Evolutionary conservation across 2,888 invertebrate species (phyloP).

Genomic region (Venusia cambrica): DNA sequence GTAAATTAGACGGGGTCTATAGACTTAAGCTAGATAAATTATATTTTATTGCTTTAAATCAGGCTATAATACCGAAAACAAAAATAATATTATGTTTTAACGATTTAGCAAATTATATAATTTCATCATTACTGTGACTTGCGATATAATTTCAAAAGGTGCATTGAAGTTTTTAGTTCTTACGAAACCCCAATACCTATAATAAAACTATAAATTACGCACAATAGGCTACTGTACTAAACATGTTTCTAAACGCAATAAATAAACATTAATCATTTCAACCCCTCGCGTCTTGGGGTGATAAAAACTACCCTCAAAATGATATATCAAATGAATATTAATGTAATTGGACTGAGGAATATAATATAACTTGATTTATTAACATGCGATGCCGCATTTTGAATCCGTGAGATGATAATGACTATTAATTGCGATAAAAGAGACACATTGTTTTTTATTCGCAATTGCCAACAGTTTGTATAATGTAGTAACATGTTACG

Average conservation of each 20-base stretch:
- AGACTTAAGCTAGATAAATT: too few species aligned
- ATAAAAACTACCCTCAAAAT: conserved; percentile 29
- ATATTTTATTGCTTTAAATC: too few species aligned
- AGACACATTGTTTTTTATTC: conserved; percentile 5
- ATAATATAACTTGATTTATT: conserved; percentile 17
- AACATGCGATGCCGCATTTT: conserved; percentile 10
- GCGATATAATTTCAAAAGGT: too few species aligned
- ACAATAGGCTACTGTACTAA: conserved; percentile 25
- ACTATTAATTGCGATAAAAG: conserved; percentile 5
- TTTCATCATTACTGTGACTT: too few species aligned
- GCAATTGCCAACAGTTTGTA: too few species aligned
- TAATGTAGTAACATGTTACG: too few species aligned
- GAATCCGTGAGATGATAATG: conserved; percentile 13
- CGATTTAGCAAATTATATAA: too few species aligned
- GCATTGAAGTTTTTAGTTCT: conserved; percentile 6
- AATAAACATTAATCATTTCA: conserved; percentile 29
- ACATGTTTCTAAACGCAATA: conserved; percentile 22
- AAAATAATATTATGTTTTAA: too few species aligned
- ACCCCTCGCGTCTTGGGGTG: conserved; percentile 25
- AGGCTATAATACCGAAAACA: too few species aligned
- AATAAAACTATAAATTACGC: conserved; percentile 19
- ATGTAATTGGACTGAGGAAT: conserved; percentile 23
- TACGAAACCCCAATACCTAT: conserved; percentile 19
- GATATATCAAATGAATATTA: conserved; percentile 30
- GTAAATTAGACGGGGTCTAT: too few species aligned